Evolutionary conservation across 2,113 vertebrate genomes (phyloP), one percentile per base, ranked within the genome.

Genomic region (Sinocyclocheilus anophthalmus): DNA sequence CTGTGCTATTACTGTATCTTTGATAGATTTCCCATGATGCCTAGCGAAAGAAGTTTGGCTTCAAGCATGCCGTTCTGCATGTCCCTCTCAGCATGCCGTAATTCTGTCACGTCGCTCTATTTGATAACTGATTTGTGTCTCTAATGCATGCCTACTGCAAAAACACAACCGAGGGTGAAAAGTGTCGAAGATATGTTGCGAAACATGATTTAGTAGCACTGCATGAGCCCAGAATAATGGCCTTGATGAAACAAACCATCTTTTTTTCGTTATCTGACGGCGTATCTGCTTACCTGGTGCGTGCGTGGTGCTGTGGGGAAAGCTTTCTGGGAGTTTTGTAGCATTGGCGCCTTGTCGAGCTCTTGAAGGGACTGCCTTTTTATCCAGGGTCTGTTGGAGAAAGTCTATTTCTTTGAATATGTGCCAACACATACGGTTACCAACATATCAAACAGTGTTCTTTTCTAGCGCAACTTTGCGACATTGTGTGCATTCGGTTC

Each of bases 371-470:
- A 87, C 75, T 87, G 88, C 88, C 85, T 89, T 85, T 83, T 76
- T 85, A 87, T 87, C 86, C 83, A 85, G 86, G 82, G 84, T 84
- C 82, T 89, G 83, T 85, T 39, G 76, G 84, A 83, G 76, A 85
- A 77, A 76, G 86, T 87, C 53, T 89, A 78, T 89, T 89, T 81
- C 67, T 86, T 88, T 86, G 14, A 82, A 83, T 57, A 73, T 59
- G 84, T 85, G 88, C 88, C 88, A 87, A 87, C 88, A 87, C 73
- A 87, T 87, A 76, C 57, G 45, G 85, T 89, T 85, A 89, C 79
- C 42, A 57, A 87, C 86, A 89, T 89, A 87, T 89, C 88, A 87
- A 84, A 65, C 86, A 48, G 83, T 87, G 77, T 87, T 89, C 65
- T 85, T 85, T 89, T 89, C 75, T 84, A 85, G 86, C 79, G 67